Base-by-base conservation (phyloP, 2,797 vertebrate species). In the Centropyge bicolor region DNA sequence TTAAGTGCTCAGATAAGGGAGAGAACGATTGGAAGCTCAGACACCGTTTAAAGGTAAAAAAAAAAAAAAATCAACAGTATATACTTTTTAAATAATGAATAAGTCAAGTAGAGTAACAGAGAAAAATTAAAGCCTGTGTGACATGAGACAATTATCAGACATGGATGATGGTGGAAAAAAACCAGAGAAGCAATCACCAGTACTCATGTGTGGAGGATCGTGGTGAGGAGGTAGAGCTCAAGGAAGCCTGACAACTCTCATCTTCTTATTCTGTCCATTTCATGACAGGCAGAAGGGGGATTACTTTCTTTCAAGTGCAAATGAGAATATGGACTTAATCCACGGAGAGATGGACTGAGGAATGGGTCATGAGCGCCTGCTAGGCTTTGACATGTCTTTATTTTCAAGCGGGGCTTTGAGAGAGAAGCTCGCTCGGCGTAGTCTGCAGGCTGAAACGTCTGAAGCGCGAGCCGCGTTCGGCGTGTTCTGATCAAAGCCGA, bases 261-360 rank as follows among this genome's bases (percentile, higher is more conserved):
- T 88, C 81, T 68, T 84, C 78, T 82, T 81, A 86, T 82, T 88
- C 71, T 38, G 78, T 89, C 76, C 71, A 81, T 86, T 89, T 89
- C 68, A 67, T 31, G 66, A 81, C 85, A 89, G 90, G 66, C 63
- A 76, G 80, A 60, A 51, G 61, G 64, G 27, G 74, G 85, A 90
- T 92, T 89, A 80, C 75, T 84, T 86, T 86, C 84, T 93, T 93
- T 94, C 71, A 91, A 91, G 92, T 92, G 92, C 85, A 93, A 93
- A 94, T 90, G 80, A 92, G 77, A 92, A 88, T 70, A 64, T 81
- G 80, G 88, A 82, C 82, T 79, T 91, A 92, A 93, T 94, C 90
- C 89, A 78, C 63, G 65, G 61, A 81, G 76, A 78, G 80, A 87
- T 77, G 88, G 85, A 87, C 87, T 68, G 55, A 68, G 65, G 83